Evolutionary conservation across 2,888 invertebrate species (phyloP).

Genomic region (Petrolisthes cinctipes): DNA sequence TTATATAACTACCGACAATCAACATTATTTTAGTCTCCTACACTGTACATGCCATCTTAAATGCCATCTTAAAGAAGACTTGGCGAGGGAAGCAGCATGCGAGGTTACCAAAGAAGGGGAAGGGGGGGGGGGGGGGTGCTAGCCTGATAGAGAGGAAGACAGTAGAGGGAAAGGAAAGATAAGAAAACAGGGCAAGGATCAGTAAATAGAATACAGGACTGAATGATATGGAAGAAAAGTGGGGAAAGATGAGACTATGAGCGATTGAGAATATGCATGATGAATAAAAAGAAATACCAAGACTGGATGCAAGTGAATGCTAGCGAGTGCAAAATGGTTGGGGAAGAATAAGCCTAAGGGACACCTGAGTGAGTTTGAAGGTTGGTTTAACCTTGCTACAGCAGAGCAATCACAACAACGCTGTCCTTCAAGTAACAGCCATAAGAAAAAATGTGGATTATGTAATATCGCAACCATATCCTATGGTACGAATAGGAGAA

Average conservation of each 20-base stretch:
- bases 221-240: background rate
- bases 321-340: background rate
- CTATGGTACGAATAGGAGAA: too few relatives aligned
- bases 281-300: background rate
- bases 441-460: too few relatives aligned
- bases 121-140: background rate
- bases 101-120: background rate
- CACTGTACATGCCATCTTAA: too few relatives aligned
- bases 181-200: background rate
- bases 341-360: too few relatives aligned
- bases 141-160: background rate
- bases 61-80: too few relatives aligned
- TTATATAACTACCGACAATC: too few relatives aligned
- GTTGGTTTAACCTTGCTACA: background rate
- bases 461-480: too few relatives aligned
- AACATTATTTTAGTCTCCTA: too few relatives aligned
- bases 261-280: background rate
- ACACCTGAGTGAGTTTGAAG: background rate
- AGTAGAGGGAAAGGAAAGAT: background rate
- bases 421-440: too few relatives aligned
- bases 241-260: background rate
- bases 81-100: too few relatives aligned
- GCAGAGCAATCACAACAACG: too few relatives aligned
- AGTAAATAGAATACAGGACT: background rate
- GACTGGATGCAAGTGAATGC: background rate